Conservation (phyloP, 2,888 invertebrate species). For the Parnassius orleans region DNA sequence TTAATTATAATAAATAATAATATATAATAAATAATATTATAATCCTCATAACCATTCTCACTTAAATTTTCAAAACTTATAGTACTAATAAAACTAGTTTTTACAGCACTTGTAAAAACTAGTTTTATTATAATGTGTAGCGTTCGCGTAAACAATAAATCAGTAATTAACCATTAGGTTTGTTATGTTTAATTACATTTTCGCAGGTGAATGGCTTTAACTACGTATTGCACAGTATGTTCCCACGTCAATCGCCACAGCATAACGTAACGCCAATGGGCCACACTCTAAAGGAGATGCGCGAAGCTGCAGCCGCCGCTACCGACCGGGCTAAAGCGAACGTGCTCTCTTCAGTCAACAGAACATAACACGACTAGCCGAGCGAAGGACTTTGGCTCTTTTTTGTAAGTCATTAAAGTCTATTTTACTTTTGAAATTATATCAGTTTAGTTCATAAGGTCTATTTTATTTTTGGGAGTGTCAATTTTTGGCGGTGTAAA, state of each 20-base stretch:
- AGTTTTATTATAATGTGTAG: no score
- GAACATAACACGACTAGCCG: conserved; percentile 53
- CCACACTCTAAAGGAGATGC: conserved; percentile 81
- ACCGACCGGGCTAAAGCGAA: conserved; percentile 89
- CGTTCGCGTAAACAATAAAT: no score
- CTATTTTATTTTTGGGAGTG: neutral
- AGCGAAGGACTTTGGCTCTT: neutral
- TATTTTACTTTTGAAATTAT: neutral
- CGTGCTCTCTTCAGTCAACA: conserved; percentile 72
- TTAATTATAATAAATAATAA: no score
- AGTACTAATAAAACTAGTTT: no score
- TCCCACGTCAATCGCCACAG: conserved; percentile 71
- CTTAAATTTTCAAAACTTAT: no score
- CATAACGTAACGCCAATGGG: conserved; percentile 40
- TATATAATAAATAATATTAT: no score
- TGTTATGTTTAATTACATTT: no score
- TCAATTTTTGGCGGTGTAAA: no score
- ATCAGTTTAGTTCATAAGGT: neutral
- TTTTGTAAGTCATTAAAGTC: neutral
- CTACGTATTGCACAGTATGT: conserved; percentile 88
- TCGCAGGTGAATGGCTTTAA: conserved; percentile 88
- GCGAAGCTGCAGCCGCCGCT: conserved; percentile 90
- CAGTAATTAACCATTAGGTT: no score
- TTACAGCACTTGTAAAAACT: no score
- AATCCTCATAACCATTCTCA: no score